phyloP scores from a whole-genome alignment of 2,888 invertebrate genomes.

The Nyleta sp. region DNA sequence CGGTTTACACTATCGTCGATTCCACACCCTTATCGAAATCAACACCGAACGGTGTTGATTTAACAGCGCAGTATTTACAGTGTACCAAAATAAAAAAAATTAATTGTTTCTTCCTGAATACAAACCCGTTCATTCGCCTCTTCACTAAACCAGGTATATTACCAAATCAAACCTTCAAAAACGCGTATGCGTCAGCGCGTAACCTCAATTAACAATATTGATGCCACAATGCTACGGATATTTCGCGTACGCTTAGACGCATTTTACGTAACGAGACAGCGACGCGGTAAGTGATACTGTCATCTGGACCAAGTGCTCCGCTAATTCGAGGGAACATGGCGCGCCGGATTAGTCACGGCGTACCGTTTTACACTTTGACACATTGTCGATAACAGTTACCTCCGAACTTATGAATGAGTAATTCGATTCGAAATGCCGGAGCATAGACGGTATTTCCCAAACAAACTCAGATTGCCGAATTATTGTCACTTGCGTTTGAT shows the following conservation, averaged over 20 bases:
- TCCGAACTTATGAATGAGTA: conserved; percentile 60
- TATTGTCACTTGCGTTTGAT: conserved; percentile 59
- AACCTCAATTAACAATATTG: too few relatives aligned
- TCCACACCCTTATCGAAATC: too few relatives aligned
- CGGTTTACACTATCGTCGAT: too few relatives aligned
- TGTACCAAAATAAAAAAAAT: too few relatives aligned
- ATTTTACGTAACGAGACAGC: conserved; percentile 56
- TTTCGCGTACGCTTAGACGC: conserved; percentile 36
- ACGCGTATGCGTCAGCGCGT: too few relatives aligned
- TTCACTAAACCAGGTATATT: too few relatives aligned
- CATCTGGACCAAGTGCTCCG: conserved; percentile 62
- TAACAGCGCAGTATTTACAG: too few relatives aligned
- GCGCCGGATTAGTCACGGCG: conserved; percentile 54
- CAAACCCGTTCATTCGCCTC: too few relatives aligned
- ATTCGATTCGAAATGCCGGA: conserved; percentile 58
- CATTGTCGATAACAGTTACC: conserved; percentile 63
- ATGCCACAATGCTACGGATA: too few relatives aligned
- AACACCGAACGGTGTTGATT: too few relatives aligned
- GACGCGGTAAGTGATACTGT: conserved; percentile 60
- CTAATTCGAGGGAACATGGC: conserved; percentile 56
- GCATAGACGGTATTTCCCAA: conserved; percentile 45
- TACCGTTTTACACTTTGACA: conserved; percentile 62
- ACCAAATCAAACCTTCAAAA: too few relatives aligned
- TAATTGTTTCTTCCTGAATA: too few relatives aligned
- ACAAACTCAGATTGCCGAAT: conserved; percentile 55